Evolutionary conservation across 2,888 invertebrate species (phyloP), one percentile per base, ranked within the genome.

Genomic region (Autographa gamma): DNA sequence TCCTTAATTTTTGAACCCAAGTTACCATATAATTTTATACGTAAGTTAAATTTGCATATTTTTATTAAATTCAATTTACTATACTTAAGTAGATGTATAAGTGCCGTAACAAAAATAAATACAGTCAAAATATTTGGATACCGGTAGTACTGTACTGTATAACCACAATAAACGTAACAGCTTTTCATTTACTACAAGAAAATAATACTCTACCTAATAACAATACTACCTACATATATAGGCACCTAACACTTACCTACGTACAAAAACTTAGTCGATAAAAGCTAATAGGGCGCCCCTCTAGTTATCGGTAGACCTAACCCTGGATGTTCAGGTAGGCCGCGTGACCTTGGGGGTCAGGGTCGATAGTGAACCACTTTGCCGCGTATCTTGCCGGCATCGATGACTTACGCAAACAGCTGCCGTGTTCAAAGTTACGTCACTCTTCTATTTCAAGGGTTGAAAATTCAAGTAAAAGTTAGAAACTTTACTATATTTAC

Each of bases 291-390:
- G 48, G 63, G 65, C 64, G 60, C 62, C 69, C 67, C 72, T 72
- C 52, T 68, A 75, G 60, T 74, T 79, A 81, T 82, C 83, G 83
- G 85, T 85, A 86, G 83, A 83, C 79, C 79, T 87, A 88, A 86
- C 91, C 89, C 89, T 89, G 88, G 87, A 79, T 82, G 76, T 82
- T 84, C 82, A 86, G 88, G 87, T 83, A 81, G 80, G 64, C 69
- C 68, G 66, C 90, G 93, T 89, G 88, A 93, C 89, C 90, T 92
- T 89, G 90, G 76, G 73, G 91, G 92, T 92, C 93, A 93, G 84
- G 93, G 93, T 79, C 79, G 72, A 77, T 66, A 71, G 56, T 73
- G 69, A 78, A 76, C 83, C 86, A 82, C 74, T 74, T 82, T 82
- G 73, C 70, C 61, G 77, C 78, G 69, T 79, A 79, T 81, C 82